Conservation (phyloP, 1,140 invertebrate genomes). For the Bombus pascuorum region DNA sequence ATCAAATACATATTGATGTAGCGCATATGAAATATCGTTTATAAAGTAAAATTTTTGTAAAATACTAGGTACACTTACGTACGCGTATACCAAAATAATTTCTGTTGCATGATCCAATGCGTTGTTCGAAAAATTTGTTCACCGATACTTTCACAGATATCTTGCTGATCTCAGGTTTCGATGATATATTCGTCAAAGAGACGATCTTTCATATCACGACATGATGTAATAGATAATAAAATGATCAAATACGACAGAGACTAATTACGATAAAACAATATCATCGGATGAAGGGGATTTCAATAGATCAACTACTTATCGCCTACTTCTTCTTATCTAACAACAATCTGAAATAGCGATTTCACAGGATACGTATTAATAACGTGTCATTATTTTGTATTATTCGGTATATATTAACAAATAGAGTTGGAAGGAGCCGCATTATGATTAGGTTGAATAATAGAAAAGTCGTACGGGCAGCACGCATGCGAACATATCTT, state of each 20-base stretch:
- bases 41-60: no score
- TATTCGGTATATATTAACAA: conserved; percentile 8
- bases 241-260: neutral
- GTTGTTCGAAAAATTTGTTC: no score
- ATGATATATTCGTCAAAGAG: neutral
- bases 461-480: conserved; percentile 22
- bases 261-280: neutral
- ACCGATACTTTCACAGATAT: neutral
- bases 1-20: no score
- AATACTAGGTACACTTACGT: no score
- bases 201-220: neutral
- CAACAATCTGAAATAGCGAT: neutral
- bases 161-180: neutral
- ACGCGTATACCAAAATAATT: no score
- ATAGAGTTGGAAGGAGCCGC: neutral
- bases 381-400: conserved; percentile 23
- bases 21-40: no score
- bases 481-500: neutral
- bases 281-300: neutral
- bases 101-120: no score
- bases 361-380: neutral
- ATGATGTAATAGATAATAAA: neutral
- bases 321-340: neutral
- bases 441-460: conserved; percentile 9
- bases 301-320: neutral